Evolutionary conservation across 2,113 vertebrate species (phyloP).

Genomic region (Macquaria australasica): DNA sequence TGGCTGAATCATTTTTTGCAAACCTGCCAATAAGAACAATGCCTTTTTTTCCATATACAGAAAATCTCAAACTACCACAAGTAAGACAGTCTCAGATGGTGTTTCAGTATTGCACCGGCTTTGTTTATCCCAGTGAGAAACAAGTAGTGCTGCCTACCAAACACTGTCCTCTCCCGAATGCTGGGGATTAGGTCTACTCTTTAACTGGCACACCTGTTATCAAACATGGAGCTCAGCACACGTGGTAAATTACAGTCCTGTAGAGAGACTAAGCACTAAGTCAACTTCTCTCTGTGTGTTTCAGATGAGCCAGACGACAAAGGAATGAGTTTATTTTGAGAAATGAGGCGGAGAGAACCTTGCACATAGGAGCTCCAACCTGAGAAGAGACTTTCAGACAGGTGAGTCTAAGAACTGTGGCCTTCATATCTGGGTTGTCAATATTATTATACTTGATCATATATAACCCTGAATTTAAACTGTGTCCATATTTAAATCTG

Average conservation of each 20-base stretch:
- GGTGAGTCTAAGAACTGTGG: slow-evolving; percentile 66
- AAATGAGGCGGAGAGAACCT: slow-evolving; percentile 54
- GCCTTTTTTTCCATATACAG: not conserved
- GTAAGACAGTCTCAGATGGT: slow-evolving; percentile 11
- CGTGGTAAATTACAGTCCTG: slow-evolving; percentile 47
- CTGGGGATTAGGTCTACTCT: slow-evolving; percentile 56
- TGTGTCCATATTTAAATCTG: not conserved
- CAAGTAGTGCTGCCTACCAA: slow-evolving; percentile 17
- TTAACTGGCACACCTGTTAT: slow-evolving; percentile 65
- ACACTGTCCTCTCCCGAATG: slow-evolving; percentile 29
- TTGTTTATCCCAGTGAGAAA: slow-evolving; percentile 8
- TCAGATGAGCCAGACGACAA: slow-evolving; percentile 77
- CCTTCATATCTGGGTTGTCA: not conserved
- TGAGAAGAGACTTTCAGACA: slow-evolving; percentile 56
- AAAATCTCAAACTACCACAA: slow-evolving; percentile 4
- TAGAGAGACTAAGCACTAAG: slow-evolving; percentile 39
- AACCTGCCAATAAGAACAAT: not conserved
- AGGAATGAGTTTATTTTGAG: slow-evolving; percentile 51
- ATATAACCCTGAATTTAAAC: not conserved
- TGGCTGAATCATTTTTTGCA: slow-evolving; percentile 1
- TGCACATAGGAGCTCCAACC: slow-evolving; percentile 35
- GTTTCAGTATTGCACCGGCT: not conserved
- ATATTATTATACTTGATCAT: not conserved
- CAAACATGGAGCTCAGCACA: slow-evolving; percentile 52
- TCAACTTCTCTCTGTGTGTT: slow-evolving; percentile 58